Conservation (phyloP, 1,140 invertebrate species). For the Eufriesea mexicana region DNA sequence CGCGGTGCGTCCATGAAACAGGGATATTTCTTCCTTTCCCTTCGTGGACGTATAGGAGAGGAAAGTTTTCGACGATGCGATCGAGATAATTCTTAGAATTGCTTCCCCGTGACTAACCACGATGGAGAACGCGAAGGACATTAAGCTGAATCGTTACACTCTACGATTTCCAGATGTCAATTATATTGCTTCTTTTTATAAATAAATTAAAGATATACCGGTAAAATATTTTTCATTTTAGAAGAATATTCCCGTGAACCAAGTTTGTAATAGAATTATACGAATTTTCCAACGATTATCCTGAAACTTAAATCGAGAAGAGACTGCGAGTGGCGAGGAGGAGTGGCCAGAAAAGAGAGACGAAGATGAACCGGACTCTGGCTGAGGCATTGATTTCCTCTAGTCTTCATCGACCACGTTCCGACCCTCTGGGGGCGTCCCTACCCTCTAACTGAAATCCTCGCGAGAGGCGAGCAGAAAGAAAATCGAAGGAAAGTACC, state of each 20-base stretch:
- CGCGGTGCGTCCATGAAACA: neutral
- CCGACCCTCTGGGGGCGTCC: slow-evolving; percentile 72
- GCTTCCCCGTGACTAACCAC: neutral
- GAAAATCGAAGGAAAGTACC: slow-evolving; percentile 70
- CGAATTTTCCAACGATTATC: neutral
- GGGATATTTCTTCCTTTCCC: neutral
- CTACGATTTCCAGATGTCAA: too few relatives aligned
- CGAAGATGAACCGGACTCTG: slow-evolving; percentile 71
- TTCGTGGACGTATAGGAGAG: neutral
- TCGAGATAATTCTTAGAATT: neutral
- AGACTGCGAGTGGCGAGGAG: neutral
- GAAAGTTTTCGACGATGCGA: neutral
- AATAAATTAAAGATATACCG: too few relatives aligned
- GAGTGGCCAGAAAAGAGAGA: slow-evolving; percentile 33
- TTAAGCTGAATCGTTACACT: too few relatives aligned
- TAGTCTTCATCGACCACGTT: slow-evolving; percentile 80
- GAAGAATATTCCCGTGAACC: too few relatives aligned
- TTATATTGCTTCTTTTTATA: too few relatives aligned
- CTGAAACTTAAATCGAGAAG: neutral
- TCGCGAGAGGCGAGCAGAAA: slow-evolving; percentile 70
- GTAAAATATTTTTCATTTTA: too few relatives aligned
- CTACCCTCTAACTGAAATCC: slow-evolving; percentile 76
- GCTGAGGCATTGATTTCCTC: slow-evolving; percentile 82
- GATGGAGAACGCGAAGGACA: neutral
- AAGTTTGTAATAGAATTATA: neutral